Conservation (phyloP, 2,113 vertebrate genomes). For the Microtus montanus region DNA sequence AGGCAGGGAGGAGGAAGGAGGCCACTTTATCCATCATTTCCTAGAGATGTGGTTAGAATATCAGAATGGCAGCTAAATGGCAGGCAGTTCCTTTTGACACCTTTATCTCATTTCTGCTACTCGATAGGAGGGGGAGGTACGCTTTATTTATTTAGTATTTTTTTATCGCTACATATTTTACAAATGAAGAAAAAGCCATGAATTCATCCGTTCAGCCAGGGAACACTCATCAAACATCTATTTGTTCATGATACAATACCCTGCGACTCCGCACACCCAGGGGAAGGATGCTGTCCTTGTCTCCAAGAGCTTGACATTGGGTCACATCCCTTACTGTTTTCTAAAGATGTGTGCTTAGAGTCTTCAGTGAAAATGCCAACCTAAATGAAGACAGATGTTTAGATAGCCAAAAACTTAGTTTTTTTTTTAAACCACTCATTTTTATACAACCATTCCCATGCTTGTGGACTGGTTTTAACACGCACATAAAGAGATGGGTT, state of each 20-base stretch:
- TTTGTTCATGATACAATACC: not conserved
- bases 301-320: not conserved
- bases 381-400: not conserved
- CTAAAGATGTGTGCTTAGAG: not conserved
- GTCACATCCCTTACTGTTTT: not conserved
- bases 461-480: not conserved
- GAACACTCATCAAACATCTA: not conserved
- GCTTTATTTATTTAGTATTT: not conserved
- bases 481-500: not conserved
- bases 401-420: not conserved
- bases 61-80: not conserved
- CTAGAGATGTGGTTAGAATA: not conserved
- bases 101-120: not conserved
- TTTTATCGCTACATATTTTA: not conserved
- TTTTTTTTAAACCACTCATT: not conserved
- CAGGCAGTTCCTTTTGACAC: not conserved
- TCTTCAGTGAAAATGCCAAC: not conserved
- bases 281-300: not conserved
- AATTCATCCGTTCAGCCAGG: not conserved
- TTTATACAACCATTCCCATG: slow-evolving; percentile 9
- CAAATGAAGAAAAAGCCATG: slow-evolving; percentile 1
- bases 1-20: not conserved
- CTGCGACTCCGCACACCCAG: not conserved
- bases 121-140: not conserved
- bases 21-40: not conserved